Base-by-base conservation (phyloP, 2,797 vertebrate genomes). In the Tangara arthus region DNA sequence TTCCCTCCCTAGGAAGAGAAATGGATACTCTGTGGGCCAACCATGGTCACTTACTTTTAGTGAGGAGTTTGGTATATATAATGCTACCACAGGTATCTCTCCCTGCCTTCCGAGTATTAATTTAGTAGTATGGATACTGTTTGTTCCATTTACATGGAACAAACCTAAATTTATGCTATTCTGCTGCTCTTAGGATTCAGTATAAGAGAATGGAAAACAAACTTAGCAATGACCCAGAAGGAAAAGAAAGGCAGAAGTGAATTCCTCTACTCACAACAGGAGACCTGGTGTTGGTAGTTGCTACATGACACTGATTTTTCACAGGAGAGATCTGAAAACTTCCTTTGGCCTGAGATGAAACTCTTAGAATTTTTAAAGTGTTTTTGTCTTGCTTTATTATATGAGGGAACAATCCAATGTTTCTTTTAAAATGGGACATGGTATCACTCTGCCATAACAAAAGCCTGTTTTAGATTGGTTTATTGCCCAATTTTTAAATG, bases 311-410 rank as follows among this genome's bases (percentile, higher is more conserved):
- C 72, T 68, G 76, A 93, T 93, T 96, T 96, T 96, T 96, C 92
- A 95, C 97, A 96, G 75, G 73, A 71, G 37, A 82, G 70, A 86
- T 89, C 93, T 96, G 93, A 94, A 95, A 97, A 94, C 55, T 94
- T 94, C 91, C 81, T 90, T 93, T 94, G 93, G 87, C 82, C 63
- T 9, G 12, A 96, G 72, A 94, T 83, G 94, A 97, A 94, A 50
- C 75, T 87, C 68, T 78, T 1, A 2, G 32, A 53, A 66, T 82
- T 90, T 87, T 66, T 37, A 46, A 90, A 42, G 15, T 68, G 63
- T 66, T 72, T 47, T 91, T 68, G 68, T 95, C 60, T 89, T 7
- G 3, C 32, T 94, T 92, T 97, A 95, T 95, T 89, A 69, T 81
- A 80, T 41, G 64, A 94, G 30, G 65, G 57, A 88, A 84, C 26